Evolutionary conservation across 1,140 invertebrate genomes (phyloP).

Genomic region (Cephus cinctus): DNA sequence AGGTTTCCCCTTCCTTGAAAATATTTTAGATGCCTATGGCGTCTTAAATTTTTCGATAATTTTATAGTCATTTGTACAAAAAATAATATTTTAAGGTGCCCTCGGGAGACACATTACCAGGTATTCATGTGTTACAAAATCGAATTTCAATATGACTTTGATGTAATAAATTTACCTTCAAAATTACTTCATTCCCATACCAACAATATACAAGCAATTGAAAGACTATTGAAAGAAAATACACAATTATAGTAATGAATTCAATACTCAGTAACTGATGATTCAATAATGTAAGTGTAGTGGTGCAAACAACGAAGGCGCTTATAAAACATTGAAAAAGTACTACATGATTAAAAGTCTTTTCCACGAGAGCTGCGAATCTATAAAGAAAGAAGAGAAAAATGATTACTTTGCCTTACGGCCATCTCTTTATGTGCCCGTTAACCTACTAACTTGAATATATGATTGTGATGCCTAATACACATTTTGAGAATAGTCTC

Average conservation of each 20-base stretch:
- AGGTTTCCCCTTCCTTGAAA: no score
- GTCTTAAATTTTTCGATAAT: no score
- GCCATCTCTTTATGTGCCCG: background rate
- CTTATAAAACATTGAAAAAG: constrained; percentile 35
- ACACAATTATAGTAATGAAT: constrained; percentile 30
- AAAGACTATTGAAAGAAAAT: constrained; percentile 30
- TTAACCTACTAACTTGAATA: constrained; percentile 23
- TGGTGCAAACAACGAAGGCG: constrained; percentile 31
- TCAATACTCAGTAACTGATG: constrained; percentile 26
- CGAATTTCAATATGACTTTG: no score
- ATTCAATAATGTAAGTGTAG: constrained; percentile 30
- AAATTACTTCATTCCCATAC: constrained; percentile 36
- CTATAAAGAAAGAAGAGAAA: constrained; percentile 25
- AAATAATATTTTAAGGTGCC: no score
- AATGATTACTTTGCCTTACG: no score
- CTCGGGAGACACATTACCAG: no score
- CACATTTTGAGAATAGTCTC: constrained; percentile 15
- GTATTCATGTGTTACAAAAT: background rate
- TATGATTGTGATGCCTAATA: constrained; percentile 25
- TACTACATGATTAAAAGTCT: constrained; percentile 24
- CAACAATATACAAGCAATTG: constrained; percentile 38
- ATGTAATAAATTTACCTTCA: no score
- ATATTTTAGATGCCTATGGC: no score
- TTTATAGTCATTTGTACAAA: no score
- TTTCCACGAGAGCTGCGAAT: constrained; percentile 28